Evolutionary conservation across 1,140 invertebrate species (phyloP).

Genomic region (Mya arenaria): DNA sequence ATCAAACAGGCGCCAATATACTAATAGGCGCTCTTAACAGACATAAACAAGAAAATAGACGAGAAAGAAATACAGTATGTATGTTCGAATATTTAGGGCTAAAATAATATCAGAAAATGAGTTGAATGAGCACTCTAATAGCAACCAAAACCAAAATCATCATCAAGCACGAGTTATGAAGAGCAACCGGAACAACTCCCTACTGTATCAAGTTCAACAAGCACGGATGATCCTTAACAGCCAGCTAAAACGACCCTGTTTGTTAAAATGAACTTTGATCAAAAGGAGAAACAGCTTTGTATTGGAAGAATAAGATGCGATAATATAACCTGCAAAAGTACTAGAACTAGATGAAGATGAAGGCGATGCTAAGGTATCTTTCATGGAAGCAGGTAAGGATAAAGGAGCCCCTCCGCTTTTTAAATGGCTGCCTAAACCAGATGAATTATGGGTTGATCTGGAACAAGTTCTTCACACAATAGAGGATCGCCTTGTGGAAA

Average conservation of each 20-base stretch:
- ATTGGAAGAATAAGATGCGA: too few species aligned
- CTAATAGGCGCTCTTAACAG: background rate
- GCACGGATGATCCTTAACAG: background rate
- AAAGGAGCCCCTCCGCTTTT: too few species aligned
- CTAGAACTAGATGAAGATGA: too few species aligned
- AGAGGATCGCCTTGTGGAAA: too few species aligned
- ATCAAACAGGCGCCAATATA: background rate
- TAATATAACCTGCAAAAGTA: too few species aligned
- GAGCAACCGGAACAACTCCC: background rate
- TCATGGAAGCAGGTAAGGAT: too few species aligned
- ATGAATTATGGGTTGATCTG: too few species aligned
- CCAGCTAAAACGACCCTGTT: background rate
- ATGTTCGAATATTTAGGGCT: background rate
- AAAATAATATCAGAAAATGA: background rate
- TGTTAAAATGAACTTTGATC: background rate
- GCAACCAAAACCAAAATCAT: background rate
- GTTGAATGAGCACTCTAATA: background rate
- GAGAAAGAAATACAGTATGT: background rate
- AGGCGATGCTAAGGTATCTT: too few species aligned
- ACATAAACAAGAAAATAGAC: background rate
- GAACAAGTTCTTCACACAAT: too few species aligned
- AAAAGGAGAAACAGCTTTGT: background rate
- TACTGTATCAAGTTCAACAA: constrained; percentile 3
- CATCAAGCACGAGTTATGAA: background rate
- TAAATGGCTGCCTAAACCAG: too few species aligned